Evolutionary conservation across 2,113 vertebrate genomes (phyloP).

Genomic region (Lipotes vexillifer): DNA sequence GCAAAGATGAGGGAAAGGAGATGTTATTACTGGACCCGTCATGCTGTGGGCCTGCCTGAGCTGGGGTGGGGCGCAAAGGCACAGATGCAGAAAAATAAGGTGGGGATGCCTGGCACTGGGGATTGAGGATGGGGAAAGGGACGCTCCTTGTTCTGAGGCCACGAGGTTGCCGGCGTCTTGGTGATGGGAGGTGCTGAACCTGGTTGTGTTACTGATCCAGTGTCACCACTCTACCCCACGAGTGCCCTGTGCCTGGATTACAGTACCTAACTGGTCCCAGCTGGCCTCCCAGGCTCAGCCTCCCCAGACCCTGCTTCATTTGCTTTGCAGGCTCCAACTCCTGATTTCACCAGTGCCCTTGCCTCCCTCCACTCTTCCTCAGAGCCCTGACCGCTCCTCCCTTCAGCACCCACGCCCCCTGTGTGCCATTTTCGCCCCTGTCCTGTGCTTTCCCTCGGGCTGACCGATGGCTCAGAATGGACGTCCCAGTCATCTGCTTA

Average conservation of each 20-base stretch:
- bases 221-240: background rate
- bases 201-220: background rate
- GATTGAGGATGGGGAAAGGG: no score
- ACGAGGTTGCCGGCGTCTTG: background rate
- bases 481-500: background rate
- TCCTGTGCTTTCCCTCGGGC: background rate
- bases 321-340: background rate
- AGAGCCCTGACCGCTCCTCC: background rate
- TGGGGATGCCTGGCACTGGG: background rate
- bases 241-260: background rate
- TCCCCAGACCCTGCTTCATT: rapidly evolving
- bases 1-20: background rate
- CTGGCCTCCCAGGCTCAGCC: background rate
- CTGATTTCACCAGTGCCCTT: background rate
- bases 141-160: background rate
- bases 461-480: background rate
- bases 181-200: background rate
- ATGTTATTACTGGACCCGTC: background rate
- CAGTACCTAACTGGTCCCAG: background rate
- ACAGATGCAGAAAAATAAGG: background rate
- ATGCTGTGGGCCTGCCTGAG: background rate
- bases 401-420: no score
- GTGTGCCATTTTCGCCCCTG: background rate
- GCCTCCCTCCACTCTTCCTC: background rate
- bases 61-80: rapidly evolving